Evolutionary conservation across 2,797 vertebrate species (phyloP).

Genomic region (Betta splendens): DNA sequence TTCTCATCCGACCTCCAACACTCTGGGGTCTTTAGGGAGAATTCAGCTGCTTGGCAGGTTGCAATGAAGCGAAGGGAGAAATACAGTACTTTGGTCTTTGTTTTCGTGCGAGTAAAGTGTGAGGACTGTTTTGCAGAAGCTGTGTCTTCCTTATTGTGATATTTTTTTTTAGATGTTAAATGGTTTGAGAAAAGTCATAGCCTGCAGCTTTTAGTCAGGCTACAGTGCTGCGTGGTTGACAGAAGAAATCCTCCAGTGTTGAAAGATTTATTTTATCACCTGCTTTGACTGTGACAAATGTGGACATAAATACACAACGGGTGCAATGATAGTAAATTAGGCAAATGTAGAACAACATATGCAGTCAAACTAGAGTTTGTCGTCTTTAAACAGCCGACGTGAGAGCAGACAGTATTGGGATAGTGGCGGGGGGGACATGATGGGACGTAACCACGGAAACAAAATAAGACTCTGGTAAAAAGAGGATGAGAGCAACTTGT

Average conservation of each 20-base stretch:
- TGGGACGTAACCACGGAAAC: conserved; percentile 37
- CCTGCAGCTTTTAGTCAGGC: conserved; percentile 40
- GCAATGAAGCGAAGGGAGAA: conserved; percentile 8
- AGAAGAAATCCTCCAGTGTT: conserved; percentile 39
- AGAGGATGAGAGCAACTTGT: conserved; percentile 22
- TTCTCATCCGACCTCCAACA: conserved; percentile 40
- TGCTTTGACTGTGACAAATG: conserved; percentile 60
- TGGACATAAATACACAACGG: conserved; percentile 30
- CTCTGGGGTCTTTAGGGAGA: conserved; percentile 5
- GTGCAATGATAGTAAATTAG: conserved; percentile 24
- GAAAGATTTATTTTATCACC: conserved; percentile 51
- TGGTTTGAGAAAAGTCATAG: conserved; percentile 63
- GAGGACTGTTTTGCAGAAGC: conserved; percentile 8
- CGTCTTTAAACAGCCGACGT: conserved; percentile 24
- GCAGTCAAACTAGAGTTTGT: conserved; percentile 34
- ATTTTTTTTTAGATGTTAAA: conserved; percentile 48
- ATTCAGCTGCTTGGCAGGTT: conserved; percentile 4
- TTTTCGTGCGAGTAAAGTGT: conserved; percentile 14
- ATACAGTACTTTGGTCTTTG: conserved; percentile 2
- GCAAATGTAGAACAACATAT: conserved; percentile 61
- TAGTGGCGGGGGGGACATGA: conserved; percentile 27
- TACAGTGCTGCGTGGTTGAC: conserved; percentile 32
- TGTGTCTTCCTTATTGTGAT: conserved; percentile 33
- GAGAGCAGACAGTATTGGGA: conserved; percentile 49
- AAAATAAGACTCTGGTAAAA: conserved; percentile 26